Base-by-base conservation (phyloP, 2,797 vertebrate genomes). In the Sebastes hubbsi region DNA sequence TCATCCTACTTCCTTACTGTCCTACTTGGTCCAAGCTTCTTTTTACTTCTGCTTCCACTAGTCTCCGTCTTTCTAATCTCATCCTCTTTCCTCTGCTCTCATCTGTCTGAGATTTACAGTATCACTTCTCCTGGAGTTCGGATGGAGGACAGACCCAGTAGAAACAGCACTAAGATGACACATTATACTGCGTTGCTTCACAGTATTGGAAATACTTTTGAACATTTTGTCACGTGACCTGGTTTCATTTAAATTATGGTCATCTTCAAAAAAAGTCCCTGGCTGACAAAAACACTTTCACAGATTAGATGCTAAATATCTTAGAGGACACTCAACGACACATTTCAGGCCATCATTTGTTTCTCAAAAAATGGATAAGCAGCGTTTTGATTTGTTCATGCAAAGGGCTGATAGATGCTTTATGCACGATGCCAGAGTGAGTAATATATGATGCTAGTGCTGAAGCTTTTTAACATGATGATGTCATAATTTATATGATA, bases 391-490 rank as follows among this genome's bases (percentile, higher is more conserved):
- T 68, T 75, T 54, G 68, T 74, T 61, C 49, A 82, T 62, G 72
- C 74, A 46, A 22, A 14, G 5, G 70, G 71, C 78, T 30, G 52
- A 64, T 38, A 13, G 60, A 78, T 66, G 76, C 32, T 66, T 81
- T 62, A 30, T 56, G 54, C 38, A 46, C 49, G 73, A 49, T 76
- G 78, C 46, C 67, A 32, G 42, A 61, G 66, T 59, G 78, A 81
- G 77, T 67, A 54, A 67, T 80, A 73, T 29, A 56, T 25, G 64
- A 76, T 12, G 25, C 32, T 60, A 27, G 55, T 13, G 6, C 8
- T 6, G 46, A 29, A 75, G 75, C 61, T 49, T 71, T 78, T 34
- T 11, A 70, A 67, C 61, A 29, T 58, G 59, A 38, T 61, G 30
- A 14, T 38, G 12, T 38, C 12, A 38, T 38, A 38, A 38, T 1